Evolutionary conservation across 2,888 invertebrate genomes (phyloP), one percentile per base, ranked within the genome.

Genomic region (Eristalinus sepulchralis): DNA sequence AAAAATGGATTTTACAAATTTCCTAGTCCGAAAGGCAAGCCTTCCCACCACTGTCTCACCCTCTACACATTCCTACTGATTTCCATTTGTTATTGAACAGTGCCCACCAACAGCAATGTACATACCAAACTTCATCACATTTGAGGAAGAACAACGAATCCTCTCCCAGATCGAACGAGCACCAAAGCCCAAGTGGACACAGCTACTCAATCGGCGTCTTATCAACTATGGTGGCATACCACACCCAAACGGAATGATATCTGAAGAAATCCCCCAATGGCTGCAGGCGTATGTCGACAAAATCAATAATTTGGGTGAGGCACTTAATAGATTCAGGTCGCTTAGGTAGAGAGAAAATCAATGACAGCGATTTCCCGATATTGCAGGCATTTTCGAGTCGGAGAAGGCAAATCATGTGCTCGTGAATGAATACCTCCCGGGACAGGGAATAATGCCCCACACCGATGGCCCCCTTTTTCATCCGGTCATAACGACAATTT

Each of bases 191-290:
- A 98, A 98, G 93, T 99, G 99, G 99, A 98, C 98, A 1, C 97
- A 97, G 90, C 94, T 99, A 55, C 95, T 96, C 22, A 96, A 98
- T 91, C 94, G 99, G 88, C 94, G 98, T 87, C 94, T 99, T n/a
- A 98, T 99, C 91, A 99, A 99, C 92, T 99, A 99, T 95, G 99
- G 99, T 27, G 99, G 99, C 0, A 93, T 98, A 76, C 98, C 99
- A 0, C 98, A 98, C 91, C 95, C 94, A 17, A 98, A 97, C 90
- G 98, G 98, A 79, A 98, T 99, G 97, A 95, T 99, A 88, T 95
- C 97, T 0, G 98, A 99, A 92, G 93, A 94, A 87, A 95, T 99
- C 88, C 99, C 99, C 0, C 89, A 92, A 91, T 98, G 98, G 98
- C 93, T 99, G 34, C 94, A 95, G 89, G 92, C 90, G 17, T 96